Conservation (phyloP, 2,797 vertebrate species). For the Taenioides sp. region DNA sequence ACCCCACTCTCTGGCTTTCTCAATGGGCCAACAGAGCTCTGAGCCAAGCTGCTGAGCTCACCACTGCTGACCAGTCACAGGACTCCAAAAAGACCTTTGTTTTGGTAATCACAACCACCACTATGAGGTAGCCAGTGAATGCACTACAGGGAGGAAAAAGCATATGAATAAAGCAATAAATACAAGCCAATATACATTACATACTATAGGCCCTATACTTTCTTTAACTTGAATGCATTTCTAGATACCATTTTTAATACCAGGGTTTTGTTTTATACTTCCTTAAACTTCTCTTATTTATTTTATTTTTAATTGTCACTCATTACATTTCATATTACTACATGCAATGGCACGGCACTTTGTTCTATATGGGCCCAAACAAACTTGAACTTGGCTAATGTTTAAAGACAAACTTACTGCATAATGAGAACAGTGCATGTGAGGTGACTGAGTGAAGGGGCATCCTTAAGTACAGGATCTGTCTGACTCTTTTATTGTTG, state of each 20-base stretch:
- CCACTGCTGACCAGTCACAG: constrained; percentile 66
- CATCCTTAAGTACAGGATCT: constrained; percentile 28
- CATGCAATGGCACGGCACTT: too few relatives aligned
- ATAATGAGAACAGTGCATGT: constrained; percentile 17
- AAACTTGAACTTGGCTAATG: too few relatives aligned
- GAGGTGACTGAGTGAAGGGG: constrained; percentile 23
- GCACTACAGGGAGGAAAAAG: constrained; percentile 45
- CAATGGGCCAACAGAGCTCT: constrained; percentile 61
- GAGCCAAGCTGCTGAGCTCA: constrained; percentile 71
- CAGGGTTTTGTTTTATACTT: too few relatives aligned
- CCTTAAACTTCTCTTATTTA: too few relatives aligned
- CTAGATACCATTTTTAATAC: too few relatives aligned
- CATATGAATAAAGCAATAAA: constrained; percentile 29
- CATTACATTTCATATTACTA: too few relatives aligned
- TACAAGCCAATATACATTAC: background rate
- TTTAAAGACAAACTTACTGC: constrained; percentile 1
- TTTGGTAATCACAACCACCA: constrained; percentile 58
- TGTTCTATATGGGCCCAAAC: too few relatives aligned
- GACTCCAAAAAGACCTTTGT: constrained; percentile 69
- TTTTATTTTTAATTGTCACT: too few relatives aligned
- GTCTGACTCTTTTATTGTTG: constrained; percentile 16
- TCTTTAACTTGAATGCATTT: background rate
- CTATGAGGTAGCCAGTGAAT: constrained; percentile 43
- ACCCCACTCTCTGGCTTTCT: constrained; percentile 68
- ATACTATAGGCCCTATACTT: background rate